Conservation (phyloP, 64 coral and sea anemone species). For the Exaiptasia diaphana region DNA sequence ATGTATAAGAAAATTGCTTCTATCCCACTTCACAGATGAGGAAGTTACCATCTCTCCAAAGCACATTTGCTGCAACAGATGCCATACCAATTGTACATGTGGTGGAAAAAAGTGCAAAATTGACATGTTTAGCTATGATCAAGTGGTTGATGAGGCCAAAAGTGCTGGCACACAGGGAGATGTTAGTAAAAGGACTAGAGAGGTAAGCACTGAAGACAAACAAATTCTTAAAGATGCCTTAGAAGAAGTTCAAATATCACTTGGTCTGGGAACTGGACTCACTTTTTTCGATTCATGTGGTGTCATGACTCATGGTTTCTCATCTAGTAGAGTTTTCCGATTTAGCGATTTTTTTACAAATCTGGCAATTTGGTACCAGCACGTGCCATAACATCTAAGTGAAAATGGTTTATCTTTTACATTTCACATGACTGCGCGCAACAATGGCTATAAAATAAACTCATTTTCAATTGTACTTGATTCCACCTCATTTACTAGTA, state of each 20-base stretch:
- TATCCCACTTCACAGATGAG: conserved; percentile 44
- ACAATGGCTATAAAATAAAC: not conserved
- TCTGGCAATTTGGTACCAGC: not conserved
- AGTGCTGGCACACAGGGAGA: not conserved
- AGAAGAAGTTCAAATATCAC: not conserved
- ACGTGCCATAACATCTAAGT: not conserved
- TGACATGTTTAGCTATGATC: conserved; percentile 1
- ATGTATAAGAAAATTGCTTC: conserved; percentile 36
- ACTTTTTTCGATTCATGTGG: conserved; percentile 25
- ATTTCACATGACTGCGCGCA: not conserved
- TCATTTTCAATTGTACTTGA: not conserved
- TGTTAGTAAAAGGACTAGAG: not conserved
- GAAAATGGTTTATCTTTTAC: not conserved
- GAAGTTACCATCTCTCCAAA: conserved; percentile 25
- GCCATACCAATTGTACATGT: conserved; percentile 45
- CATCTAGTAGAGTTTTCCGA: not conserved
- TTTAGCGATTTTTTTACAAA: not conserved
- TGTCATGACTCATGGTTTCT: conserved; percentile 18
- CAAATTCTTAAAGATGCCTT: not conserved
- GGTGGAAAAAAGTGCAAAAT: conserved; percentile 27
- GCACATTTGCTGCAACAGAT: conserved; percentile 47
- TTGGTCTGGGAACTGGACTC: not conserved
- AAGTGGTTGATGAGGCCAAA: not conserved
- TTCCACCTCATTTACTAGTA: not conserved
- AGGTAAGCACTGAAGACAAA: not conserved